Evolutionary conservation across 2,113 vertebrate genomes (phyloP).

Genomic region (Australoheros scitulus): DNA sequence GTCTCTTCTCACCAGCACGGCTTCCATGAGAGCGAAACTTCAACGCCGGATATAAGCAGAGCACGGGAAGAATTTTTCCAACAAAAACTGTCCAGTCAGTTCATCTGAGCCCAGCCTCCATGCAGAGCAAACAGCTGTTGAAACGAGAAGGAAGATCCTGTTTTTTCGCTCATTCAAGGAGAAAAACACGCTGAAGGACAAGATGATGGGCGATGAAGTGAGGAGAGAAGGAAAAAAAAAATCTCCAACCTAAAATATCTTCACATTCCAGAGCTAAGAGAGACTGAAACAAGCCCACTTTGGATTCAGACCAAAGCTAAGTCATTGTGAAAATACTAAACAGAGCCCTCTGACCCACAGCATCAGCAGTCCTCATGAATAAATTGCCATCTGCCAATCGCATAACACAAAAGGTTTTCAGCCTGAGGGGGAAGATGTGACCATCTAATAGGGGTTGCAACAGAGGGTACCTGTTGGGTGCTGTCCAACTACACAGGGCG

Average conservation of each 20-base stretch:
- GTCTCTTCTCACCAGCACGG: constrained; percentile 52
- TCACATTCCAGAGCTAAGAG: constrained; percentile 7
- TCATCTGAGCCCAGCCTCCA: constrained; percentile 17
- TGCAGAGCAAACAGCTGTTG: constrained; percentile 23
- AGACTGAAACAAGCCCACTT: constrained; percentile 34
- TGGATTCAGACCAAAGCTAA: constrained; percentile 49
- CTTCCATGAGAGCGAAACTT: constrained; percentile 55
- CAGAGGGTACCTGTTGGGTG: constrained; percentile 72
- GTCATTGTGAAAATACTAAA: constrained; percentile 45
- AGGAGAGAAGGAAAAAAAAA: constrained; percentile 12
- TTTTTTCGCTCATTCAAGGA: constrained; percentile 22
- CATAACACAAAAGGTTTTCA: constrained; percentile 54
- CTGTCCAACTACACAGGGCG: constrained; percentile 55
- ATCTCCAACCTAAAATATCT: constrained; percentile 39
- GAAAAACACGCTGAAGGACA: constrained; percentile 29
- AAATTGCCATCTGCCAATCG: constrained; percentile 63
- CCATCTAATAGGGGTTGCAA: constrained; percentile 66
- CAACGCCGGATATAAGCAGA: constrained; percentile 39
- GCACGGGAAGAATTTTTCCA: constrained; percentile 12
- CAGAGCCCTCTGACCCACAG: constrained; percentile 42
- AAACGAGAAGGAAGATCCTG: constrained; percentile 17
- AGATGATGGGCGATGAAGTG: constrained; percentile 6
- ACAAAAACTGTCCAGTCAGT: constrained; percentile 31
- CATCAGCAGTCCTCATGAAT: constrained; percentile 56
- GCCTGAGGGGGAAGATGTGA: constrained; percentile 60